Evolutionary conservation across 2,888 invertebrate species (phyloP).

Genomic region (Marronus borbonicus): DNA sequence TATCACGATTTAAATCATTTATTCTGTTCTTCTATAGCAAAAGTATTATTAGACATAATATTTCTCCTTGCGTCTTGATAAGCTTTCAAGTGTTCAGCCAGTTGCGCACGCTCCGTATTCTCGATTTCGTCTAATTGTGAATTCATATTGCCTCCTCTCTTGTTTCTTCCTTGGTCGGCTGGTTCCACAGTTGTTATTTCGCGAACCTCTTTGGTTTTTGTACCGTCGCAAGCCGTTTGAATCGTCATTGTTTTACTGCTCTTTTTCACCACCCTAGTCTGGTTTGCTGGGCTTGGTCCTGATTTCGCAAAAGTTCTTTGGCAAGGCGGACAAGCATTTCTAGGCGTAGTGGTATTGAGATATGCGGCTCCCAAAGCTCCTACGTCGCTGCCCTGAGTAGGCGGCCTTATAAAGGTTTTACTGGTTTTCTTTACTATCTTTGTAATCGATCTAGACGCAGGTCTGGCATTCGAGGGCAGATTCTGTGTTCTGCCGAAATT

Average conservation of each 20-base stretch:
- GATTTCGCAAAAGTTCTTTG: neutral
- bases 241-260: conserved; percentile 27
- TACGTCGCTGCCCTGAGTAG: neutral
- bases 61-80: conserved; percentile 52
- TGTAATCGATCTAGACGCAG: neutral
- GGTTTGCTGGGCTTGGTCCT: neutral
- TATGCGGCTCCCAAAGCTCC: conserved; percentile 20
- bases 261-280: conserved; percentile 10
- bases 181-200: conserved; percentile 27
- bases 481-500: neutral
- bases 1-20: neutral
- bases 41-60: conserved; percentile 47
- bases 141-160: neutral
- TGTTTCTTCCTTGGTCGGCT: neutral
- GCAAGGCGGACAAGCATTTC: conserved; percentile 1
- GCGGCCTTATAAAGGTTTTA: conserved; percentile 3
- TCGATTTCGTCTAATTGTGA: conserved; percentile 42
- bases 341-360: neutral
- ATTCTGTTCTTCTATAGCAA: conserved; percentile 18
- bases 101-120: conserved; percentile 34
- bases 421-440: conserved; percentile 10
- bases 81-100: conserved; percentile 42
- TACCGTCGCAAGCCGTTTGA: neutral
- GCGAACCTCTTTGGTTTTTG: conserved; percentile 4
- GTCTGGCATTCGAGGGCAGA: neutral